Base-by-base conservation (phyloP, 2,113 vertebrate species). In the Leptocoma aspasia region DNA sequence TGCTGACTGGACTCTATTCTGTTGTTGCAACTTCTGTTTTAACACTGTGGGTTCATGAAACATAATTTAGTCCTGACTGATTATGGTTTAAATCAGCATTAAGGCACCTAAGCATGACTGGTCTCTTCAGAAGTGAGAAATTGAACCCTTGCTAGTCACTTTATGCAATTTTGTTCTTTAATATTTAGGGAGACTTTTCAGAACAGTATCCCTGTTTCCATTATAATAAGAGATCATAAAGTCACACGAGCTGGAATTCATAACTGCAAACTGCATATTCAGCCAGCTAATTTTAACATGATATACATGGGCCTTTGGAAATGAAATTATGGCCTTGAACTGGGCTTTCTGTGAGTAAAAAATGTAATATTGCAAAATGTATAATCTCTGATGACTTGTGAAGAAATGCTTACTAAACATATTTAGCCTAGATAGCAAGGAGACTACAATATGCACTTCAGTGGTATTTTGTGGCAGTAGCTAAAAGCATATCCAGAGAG, bases 381-480 rank as follows among this genome's bases (percentile, higher is more conserved):
- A 27, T 82, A 92, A 93, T 93, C 68, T 96, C 69, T 90, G 82
- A 63, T 70, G 27, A 50, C 64, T 90, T 70, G 28, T 57, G 68
- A 70, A 80, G 79, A 94, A 93, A 73, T 69, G 87, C 78, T 70
- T 95, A 75, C 64, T 84, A 47, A 93, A 92, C 72, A 16, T 94
- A 91, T 86, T 95, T 93, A 89, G 82, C 31, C 60, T 90, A 90
- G 95, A 92, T 96, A 95, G 64, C 60, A 84, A 68, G 60, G 82
- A 93, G 53, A 90, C 72, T 86, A 64, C 31, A 93, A 30, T 82
- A 41, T 84, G 90, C 65, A 39, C 76, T 92, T 78, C 2, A 2
- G 2, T 80, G 82, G 77, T 95, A 86, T 96, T 96, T 94, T 68
- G 90, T 90, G 86, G 79, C 82, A 93, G 49, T 90, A 82, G 69